These are phyloP conservation scores for Dendrocopos noguchii DNA, from an alignment of 2,113 vertebrate genomes.

Conservation along the genomic window DNA sequence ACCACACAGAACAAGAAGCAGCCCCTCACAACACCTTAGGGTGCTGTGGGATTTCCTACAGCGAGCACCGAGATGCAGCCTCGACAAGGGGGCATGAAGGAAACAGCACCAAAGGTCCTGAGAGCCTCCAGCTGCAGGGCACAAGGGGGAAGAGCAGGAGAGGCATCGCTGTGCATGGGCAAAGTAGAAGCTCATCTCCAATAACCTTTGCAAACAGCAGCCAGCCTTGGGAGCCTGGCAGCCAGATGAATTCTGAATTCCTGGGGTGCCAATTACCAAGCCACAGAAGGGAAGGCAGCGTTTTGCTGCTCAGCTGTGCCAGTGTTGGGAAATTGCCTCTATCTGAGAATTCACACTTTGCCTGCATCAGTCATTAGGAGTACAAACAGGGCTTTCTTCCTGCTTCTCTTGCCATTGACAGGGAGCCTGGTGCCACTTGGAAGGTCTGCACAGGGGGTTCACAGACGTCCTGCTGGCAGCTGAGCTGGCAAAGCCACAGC, in stretches of 20 bases:
- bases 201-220: background rate
- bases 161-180: accelerated
- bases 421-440: background rate
- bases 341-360: conserved; percentile 10
- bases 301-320: conserved; percentile 35
- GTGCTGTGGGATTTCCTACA: background rate
- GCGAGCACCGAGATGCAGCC: background rate
- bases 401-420: background rate
- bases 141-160: background rate
- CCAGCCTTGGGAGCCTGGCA: background rate
- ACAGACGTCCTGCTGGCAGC: background rate
- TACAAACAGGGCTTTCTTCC: background rate
- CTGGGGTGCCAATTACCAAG: conserved; percentile 27
- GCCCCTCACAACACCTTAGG: background rate
- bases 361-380: background rate
- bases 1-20: background rate
- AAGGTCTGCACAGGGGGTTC: background rate
- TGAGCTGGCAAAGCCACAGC: background rate
- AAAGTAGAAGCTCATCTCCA: background rate
- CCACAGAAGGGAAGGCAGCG: background rate
- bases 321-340: background rate
- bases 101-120: background rate
- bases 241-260: background rate
- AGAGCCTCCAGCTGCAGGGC: background rate
- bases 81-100: background rate